Evolutionary conservation across 2,888 invertebrate genomes (phyloP), one percentile per base, ranked within the genome.

Genomic region (Hyles lineata): DNA sequence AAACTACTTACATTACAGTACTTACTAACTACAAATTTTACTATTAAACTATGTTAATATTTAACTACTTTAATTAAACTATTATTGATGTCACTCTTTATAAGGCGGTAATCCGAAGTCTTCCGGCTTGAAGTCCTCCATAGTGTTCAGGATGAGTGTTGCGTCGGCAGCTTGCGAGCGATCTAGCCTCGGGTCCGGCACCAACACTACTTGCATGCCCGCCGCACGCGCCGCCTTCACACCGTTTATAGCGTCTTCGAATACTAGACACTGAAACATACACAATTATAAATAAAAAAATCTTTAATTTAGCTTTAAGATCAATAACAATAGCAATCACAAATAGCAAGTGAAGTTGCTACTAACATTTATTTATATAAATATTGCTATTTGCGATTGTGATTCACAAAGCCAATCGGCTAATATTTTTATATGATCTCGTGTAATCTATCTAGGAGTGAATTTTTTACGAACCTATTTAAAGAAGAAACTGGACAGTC

Each of bases 231-330:
- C 98, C 1, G 97, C 97, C 75, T 92, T 91, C 0, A 98, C 97
- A 0, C 99, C 99, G 89, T 98, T 98, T 0, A 97, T 96, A 0
- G 99, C 97, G 91, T 99, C 99, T 91, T 99, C 99, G 87, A 98
- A 98, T 0, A 98, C 98, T 74, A 98, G 90, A 83, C 97, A 97
- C 96, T 97, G 90, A 60, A 87, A 83, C 0, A 50, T 35, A 76
- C 7, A 0, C 43, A 43, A n/a, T n/a, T 55, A n/a, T 1, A 19
- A n/a, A 75, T 19, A 71, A 23, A 70, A 74, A n/a, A n/a, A n/a
- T n/a, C n/a, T n/a, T n/a, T n/a, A n/a, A n/a, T n/a, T n/a, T n/a
- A n/a, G n/a, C n/a, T n/a, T n/a, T n/a, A n/a, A n/a, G n/a, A n/a
- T n/a, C n/a, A n/a, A n/a, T n/a, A n/a, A n/a, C n/a, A n/a, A n/a